These are phyloP conservation scores for Connochaetes taurinus DNA, from an alignment of 2,113 vertebrate genomes.

Conservation along the genomic window DNA sequence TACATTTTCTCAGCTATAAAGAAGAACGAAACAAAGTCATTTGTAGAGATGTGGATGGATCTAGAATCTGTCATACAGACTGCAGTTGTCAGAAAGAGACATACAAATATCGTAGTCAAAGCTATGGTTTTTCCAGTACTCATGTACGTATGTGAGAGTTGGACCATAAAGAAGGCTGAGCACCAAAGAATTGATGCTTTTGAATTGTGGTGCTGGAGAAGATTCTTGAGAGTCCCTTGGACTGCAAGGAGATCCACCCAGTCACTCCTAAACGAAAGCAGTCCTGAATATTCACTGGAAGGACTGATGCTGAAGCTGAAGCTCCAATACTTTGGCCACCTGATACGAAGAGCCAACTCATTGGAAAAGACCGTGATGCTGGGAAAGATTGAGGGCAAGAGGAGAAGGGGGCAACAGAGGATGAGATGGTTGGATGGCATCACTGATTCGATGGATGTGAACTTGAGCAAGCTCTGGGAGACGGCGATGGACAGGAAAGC, in stretches of 20 bases:
- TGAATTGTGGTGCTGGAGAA: background rate
- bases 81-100: background rate
- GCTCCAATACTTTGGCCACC: background rate
- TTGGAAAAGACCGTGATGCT: background rate
- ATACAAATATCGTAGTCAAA: background rate
- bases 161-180: background rate
- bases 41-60: background rate
- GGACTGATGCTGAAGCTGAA: background rate
- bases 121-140: background rate
- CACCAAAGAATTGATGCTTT: fast-evolving
- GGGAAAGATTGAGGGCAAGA: background rate
- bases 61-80: background rate
- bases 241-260: background rate
- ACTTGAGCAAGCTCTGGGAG: background rate
- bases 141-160: background rate
- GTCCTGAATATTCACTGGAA: background rate
- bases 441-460: fast-evolving
- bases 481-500: background rate
- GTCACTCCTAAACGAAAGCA: background rate
- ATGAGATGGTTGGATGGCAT: background rate
- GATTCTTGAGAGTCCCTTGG: background rate
- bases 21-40: background rate
- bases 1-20: background rate
- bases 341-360: background rate
- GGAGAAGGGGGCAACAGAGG: background rate